A percentile compares a stretch with the other conserved stretches of the same genome.
Conservation (phyloP, 2,113 vertebrate species). For the Sinosuthora webbiana region DNA sequence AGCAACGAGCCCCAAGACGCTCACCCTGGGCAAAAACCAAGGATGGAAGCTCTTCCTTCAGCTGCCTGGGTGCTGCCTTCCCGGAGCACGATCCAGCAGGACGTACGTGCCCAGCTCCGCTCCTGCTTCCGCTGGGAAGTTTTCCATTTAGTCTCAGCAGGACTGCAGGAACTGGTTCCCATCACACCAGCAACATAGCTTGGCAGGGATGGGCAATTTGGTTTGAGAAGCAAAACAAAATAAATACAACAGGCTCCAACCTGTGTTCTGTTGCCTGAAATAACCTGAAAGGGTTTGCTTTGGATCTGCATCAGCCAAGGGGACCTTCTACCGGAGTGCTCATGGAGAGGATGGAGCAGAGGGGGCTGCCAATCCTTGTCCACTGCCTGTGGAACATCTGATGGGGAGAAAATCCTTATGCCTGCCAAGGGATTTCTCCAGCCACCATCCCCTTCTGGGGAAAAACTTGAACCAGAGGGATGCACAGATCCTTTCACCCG, state of each 20-base stretch:
- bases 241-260: conserved; percentile 48
- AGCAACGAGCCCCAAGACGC: background rate
- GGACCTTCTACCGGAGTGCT: background rate
- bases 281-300: conserved; percentile 16
- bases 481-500: background rate
- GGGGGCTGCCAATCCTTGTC: background rate
- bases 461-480: background rate
- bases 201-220: conserved; percentile 46
- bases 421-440: background rate
- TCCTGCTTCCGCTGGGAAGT: conserved; percentile 50
- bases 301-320: background rate
- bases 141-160: conserved; percentile 36
- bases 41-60: background rate
- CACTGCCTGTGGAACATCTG: accelerated
- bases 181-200: conserved; percentile 30
- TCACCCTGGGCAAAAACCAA: background rate
- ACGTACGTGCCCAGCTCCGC: background rate
- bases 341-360: background rate
- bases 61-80: background rate
- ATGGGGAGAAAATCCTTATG: background rate
- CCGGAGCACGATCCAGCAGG: accelerated
- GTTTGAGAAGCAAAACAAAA: conserved; percentile 57
- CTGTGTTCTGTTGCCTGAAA: conserved; percentile 40
- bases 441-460: background rate
- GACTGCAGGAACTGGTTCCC: background rate